These are phyloP conservation scores for Ptilodon capucinus DNA, from an alignment of 2,888 invertebrate genomes.

Conservation along the genomic window DNA sequence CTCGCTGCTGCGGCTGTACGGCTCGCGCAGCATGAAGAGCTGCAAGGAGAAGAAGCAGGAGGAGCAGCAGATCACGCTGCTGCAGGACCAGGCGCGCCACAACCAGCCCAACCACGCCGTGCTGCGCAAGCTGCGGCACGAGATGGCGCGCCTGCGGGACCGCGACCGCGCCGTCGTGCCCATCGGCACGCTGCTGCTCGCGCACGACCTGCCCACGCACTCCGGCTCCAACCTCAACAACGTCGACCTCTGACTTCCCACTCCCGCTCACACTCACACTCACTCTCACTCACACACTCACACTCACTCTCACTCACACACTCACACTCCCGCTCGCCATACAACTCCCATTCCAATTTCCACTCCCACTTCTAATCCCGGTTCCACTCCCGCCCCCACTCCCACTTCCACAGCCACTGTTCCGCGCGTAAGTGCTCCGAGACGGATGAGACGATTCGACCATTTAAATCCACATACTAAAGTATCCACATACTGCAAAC, in stretches of 20 bases:
- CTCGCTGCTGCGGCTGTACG: conserved; percentile 95
- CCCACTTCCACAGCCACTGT: no score
- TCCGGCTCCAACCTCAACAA: conserved; percentile 91
- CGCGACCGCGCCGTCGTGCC: conserved; percentile 84
- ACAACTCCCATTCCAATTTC: no score
- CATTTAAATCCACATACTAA: no score
- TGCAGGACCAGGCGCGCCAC: conserved; percentile 91
- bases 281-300: no score
- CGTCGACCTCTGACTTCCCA: conserved; percentile 87
- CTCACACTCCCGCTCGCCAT: no score
- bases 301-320: no score
- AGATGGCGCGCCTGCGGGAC: conserved; percentile 90
- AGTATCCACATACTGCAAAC: no score
- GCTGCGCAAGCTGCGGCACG: conserved; percentile 90
- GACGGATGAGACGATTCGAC: no score
- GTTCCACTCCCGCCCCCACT: no score
- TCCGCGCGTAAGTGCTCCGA: no score
- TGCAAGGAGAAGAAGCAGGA: conserved; percentile 96
- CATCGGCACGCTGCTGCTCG: conserved; percentile 76
- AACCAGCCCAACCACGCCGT: conserved; percentile 97
- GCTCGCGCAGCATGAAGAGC: conserved; percentile 94
- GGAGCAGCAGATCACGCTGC: conserved; percentile 94
- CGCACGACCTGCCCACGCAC: conserved; percentile 85
- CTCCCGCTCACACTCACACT: no score
- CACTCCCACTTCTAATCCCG: no score